Evolutionary conservation across 2,888 invertebrate genomes (phyloP).

Genomic region (Thelaira solivaga): DNA sequence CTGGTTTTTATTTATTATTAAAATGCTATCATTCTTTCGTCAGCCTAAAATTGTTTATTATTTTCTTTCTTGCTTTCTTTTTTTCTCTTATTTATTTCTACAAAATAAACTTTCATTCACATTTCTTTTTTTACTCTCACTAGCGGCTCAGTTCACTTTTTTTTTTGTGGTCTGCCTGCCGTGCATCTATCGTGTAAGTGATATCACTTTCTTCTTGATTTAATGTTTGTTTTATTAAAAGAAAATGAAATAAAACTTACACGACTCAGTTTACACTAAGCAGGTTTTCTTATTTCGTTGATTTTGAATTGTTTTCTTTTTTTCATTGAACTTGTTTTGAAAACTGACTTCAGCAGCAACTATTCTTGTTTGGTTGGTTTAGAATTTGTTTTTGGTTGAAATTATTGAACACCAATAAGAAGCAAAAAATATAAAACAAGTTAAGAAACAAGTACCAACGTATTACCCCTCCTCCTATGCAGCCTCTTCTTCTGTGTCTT

Average conservation of each 20-base stretch:
- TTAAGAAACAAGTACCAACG: no score
- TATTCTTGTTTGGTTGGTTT: no score
- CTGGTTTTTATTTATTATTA: constrained; percentile 10
- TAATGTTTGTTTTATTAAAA: constrained; percentile 41
- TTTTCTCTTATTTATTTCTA: constrained; percentile 18
- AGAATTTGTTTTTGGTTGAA: no score
- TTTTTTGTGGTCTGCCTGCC: constrained; percentile 45
- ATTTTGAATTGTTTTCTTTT: no score
- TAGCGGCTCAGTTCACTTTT: constrained; percentile 14
- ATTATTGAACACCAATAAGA: no score
- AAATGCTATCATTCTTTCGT: constrained; percentile 23
- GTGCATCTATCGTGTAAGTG: constrained; percentile 61
- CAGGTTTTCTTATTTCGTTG: no score
- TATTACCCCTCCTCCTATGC: no score
- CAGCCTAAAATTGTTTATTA: constrained; percentile 18
- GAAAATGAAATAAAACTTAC: constrained; percentile 25
- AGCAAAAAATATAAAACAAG: no score
- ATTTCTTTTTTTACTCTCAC: constrained; percentile 58
- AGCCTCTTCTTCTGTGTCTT: no score
- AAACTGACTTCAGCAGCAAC: no score
- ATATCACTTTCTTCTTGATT: constrained; percentile 61
- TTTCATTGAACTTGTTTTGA: no score
- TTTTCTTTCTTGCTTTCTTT: constrained; percentile 1
- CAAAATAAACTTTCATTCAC: constrained; percentile 58
- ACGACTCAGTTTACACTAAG: no score